A percentile compares a stretch with the other conserved stretches of the same genome.
phyloP scores from a whole-genome alignment of 2,113 vertebrate genomes.

The Marmota flaviventris region DNA sequence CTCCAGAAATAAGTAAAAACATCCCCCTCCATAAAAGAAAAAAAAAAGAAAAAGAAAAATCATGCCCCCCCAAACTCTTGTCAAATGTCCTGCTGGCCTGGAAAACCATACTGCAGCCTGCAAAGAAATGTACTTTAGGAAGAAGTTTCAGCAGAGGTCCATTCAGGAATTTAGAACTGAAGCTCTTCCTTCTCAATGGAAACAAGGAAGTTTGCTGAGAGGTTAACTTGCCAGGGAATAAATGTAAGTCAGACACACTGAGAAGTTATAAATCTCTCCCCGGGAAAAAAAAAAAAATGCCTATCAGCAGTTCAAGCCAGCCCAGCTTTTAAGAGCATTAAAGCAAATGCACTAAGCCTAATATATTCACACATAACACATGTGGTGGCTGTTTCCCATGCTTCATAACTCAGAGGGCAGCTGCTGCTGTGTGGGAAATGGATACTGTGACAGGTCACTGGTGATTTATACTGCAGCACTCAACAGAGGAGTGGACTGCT shows the following conservation, averaged over 20 bases:
- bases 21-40: neutral
- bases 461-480: slow-evolving; percentile 84
- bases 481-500: slow-evolving; percentile 50
- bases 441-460: slow-evolving; percentile 78
- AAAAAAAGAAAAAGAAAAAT: neutral
- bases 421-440: slow-evolving; percentile 72
- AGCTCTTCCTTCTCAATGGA: slow-evolving; percentile 38
- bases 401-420: slow-evolving; percentile 78
- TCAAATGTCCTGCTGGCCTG: slow-evolving; percentile 15
- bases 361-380: slow-evolving; percentile 45
- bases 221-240: slow-evolving; percentile 63
- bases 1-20: slow-evolving; percentile 3
- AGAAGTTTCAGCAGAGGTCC: neutral
- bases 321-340: slow-evolving; percentile 70
- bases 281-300: neutral
- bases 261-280: slow-evolving; percentile 78
- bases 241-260: slow-evolving; percentile 47
- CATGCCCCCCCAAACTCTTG: neutral
- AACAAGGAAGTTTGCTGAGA: slow-evolving; percentile 68
- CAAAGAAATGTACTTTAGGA: neutral
- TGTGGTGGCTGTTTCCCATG: slow-evolving; percentile 49
- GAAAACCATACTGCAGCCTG: neutral
- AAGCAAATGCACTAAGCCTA: slow-evolving; percentile 5
- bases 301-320: slow-evolving; percentile 64
- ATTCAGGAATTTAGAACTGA: slow-evolving; percentile 50